Evolutionary conservation across 2,888 invertebrate species (phyloP).

Genomic region (Xestia xanthographa): DNA sequence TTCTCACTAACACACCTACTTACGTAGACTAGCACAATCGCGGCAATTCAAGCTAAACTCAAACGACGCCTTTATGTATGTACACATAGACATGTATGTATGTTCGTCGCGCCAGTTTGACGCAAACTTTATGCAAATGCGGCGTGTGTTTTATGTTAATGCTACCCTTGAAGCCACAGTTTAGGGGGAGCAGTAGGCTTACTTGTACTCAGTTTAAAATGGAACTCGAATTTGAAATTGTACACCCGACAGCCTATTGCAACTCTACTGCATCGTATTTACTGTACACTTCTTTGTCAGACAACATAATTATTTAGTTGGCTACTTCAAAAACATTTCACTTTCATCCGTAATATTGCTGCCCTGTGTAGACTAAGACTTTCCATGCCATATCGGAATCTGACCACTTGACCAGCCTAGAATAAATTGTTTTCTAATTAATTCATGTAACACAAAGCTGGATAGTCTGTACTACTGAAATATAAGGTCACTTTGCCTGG

Average conservation of each 20-base stretch:
- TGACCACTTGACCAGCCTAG: neutral
- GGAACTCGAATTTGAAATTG: neutral
- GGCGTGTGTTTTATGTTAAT: slow-evolving; percentile 61
- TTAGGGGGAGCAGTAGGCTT: slow-evolving; percentile 31
- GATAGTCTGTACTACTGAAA: neutral
- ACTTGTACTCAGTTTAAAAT: slow-evolving; percentile 9
- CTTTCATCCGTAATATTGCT: neutral
- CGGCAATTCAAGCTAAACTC: slow-evolving; percentile 35
- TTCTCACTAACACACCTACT: neutral
- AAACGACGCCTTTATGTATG: slow-evolving; percentile 1
- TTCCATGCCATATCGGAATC: no score
- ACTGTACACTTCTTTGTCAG: no score
- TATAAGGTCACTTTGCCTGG: neutral
- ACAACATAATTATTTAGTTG: neutral
- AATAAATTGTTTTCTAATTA: neutral
- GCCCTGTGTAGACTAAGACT: neutral
- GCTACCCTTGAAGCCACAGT: slow-evolving; percentile 17
- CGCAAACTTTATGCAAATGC: slow-evolving; percentile 63
- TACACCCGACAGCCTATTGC: neutral
- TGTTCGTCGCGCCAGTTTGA: slow-evolving; percentile 35
- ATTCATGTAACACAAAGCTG: neutral
- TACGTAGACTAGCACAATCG: slow-evolving; percentile 21
- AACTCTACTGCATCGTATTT: neutral
- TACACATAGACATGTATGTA: neutral
- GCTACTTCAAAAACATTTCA: neutral